Evolutionary conservation across 2,113 vertebrate species (phyloP).

Genomic region (Rattus rattus): DNA sequence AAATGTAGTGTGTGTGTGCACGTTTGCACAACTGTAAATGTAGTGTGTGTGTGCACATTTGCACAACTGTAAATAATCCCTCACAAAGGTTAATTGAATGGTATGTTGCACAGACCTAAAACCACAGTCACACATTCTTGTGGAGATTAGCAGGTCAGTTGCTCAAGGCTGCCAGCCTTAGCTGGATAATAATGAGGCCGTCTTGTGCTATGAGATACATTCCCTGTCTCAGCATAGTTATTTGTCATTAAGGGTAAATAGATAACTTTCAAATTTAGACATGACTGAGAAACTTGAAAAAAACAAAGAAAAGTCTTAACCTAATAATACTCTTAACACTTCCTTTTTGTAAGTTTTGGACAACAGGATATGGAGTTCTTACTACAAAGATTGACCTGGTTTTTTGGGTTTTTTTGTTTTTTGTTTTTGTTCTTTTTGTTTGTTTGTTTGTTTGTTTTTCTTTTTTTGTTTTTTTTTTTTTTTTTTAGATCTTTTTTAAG

Average conservation of each 20-base stretch:
- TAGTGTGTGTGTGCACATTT: not conserved
- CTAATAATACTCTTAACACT: not conserved
- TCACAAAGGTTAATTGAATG: not conserved
- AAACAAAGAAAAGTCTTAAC: not conserved
- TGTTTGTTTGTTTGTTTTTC: not conserved
- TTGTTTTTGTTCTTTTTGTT: not conserved
- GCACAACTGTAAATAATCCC: not conserved
- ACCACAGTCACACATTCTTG: not conserved
- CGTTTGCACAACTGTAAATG: not conserved
- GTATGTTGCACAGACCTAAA: not conserved
- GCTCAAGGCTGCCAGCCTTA: not conserved
- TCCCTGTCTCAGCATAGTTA: not conserved
- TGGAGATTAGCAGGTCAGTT: not conserved
- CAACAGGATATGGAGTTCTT: not conserved
- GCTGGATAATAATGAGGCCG: not conserved
- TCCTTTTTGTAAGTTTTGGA: not conserved
- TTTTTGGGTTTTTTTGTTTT: too few relatives aligned
- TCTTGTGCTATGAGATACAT: not conserved
- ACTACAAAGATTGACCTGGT: not conserved
- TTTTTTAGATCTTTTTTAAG: too few relatives aligned
- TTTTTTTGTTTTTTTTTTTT: not conserved
- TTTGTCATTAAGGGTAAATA: not conserved
- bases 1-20: too few relatives aligned
- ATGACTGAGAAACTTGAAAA: not conserved
- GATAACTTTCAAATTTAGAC: not conserved